Evolutionary conservation across 2,888 invertebrate species (phyloP).

Genomic region (Helicoverpa assulta): DNA sequence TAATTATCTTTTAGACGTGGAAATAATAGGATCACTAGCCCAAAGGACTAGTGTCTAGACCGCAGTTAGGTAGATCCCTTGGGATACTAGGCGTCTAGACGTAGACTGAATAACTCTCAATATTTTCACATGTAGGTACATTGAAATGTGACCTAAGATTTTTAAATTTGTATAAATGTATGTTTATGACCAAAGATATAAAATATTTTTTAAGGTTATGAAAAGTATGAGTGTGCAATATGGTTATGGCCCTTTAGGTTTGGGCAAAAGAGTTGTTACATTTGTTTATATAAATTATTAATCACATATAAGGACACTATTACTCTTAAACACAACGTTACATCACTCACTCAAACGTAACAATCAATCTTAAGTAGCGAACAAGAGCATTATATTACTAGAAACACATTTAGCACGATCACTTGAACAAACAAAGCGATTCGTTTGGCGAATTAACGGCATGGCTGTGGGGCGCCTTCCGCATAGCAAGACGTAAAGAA

Average conservation of each 20-base stretch:
- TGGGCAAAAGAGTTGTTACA: no score
- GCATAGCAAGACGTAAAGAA: conserved; percentile 82
- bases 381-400: conserved; percentile 49
- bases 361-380: conserved; percentile 44
- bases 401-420: conserved; percentile 68
- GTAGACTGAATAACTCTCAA: background rate
- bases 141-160: background rate
- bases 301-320: no score
- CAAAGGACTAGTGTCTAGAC: background rate
- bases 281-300: no score
- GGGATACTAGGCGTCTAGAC: conserved; percentile 19
- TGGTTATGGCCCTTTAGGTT: no score
- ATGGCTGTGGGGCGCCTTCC: conserved; percentile 70
- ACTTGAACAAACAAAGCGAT: conserved; percentile 76
- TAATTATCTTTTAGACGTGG: background rate
- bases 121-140: background rate
- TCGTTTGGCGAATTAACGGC: conserved; percentile 77
- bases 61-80: conserved; percentile 6
- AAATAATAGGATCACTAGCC: background rate
- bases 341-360: conserved; percentile 8
- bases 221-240: no score
- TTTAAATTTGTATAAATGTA: no score
- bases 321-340: no score
- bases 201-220: no score
- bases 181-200: no score